Evolutionary conservation across 2,797 vertebrate genomes (phyloP).

Genomic region (Huso huso): DNA sequence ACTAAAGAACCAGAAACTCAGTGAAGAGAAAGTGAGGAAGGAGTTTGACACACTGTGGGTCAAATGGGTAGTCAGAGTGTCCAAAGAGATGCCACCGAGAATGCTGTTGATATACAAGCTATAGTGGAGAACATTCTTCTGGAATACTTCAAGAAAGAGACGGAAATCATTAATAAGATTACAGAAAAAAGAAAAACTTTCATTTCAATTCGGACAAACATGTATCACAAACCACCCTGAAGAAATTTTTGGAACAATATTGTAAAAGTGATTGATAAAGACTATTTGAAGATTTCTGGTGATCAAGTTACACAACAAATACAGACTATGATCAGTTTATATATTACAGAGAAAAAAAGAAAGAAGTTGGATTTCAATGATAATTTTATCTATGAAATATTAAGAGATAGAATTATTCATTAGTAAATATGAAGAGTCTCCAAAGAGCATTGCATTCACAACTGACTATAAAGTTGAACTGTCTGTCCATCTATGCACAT

Average conservation of each 20-base stretch:
- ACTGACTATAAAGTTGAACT: constrained; percentile 3
- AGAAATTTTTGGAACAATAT: too few species aligned
- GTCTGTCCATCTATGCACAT: constrained; percentile 4
- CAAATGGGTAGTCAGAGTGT: not conserved
- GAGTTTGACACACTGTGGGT: constrained; percentile 12
- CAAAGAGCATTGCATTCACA: not conserved
- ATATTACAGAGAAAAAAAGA: constrained; percentile 10
- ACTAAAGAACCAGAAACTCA: constrained; percentile 25
- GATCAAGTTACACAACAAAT: not conserved
- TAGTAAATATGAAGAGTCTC: not conserved
- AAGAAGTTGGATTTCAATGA: constrained; percentile 7
- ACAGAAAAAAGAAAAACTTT: not conserved
- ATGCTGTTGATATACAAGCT: not conserved
- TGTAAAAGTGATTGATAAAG: not conserved
- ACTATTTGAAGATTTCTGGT: not conserved
- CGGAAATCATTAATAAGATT: not conserved
- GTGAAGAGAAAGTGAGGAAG: constrained; percentile 21
- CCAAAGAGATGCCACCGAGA: not conserved
- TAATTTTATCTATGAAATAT: constrained; percentile 13
- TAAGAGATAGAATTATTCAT: not conserved
- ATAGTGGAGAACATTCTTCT: not conserved
- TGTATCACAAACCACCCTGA: not conserved
- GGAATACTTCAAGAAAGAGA: not conserved
- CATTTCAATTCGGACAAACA: not conserved
- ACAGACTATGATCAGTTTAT: not conserved